Percentiles rank a stretch among this genome's conserved stretches.
Evolutionary conservation across 2,113 vertebrate genomes (phyloP).

Genomic region (Elanoides forficatus): DNA sequence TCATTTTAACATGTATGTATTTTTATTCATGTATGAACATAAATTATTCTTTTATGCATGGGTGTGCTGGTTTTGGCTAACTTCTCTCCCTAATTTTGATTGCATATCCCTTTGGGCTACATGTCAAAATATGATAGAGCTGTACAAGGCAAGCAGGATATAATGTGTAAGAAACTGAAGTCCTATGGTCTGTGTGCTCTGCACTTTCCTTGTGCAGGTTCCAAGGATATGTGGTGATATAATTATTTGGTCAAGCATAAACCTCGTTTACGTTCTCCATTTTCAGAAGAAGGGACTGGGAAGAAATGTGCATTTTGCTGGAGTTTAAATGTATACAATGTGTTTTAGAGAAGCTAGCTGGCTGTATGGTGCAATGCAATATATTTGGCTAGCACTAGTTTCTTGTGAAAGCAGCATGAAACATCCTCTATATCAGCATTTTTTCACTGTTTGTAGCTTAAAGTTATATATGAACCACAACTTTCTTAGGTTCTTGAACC

Average conservation of each 20-base stretch:
- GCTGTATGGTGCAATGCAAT: not conserved
- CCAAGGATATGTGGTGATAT: not conserved
- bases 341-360: not conserved
- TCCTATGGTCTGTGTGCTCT: not conserved
- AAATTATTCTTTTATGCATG: not conserved
- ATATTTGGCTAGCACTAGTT: not conserved
- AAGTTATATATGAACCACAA: not conserved
- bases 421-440: not conserved
- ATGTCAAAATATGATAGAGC: constrained; percentile 45
- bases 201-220: constrained; percentile 6
- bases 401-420: not conserved
- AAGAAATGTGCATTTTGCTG: not conserved
- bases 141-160: not conserved
- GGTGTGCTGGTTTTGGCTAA: constrained; percentile 36
- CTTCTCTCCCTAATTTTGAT: constrained; percentile 53
- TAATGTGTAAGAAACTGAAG: constrained; percentile 34
- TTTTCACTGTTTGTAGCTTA: not conserved
- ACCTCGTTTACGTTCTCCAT: not conserved
- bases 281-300: not conserved
- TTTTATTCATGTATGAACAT: not conserved
- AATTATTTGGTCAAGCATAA: constrained; percentile 34
- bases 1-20: not conserved
- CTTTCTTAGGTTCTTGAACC: not conserved
- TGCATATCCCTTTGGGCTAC: constrained; percentile 16
- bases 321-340: not conserved